Evolutionary conservation across 2,888 invertebrate species (phyloP).

Genomic region (Clivina fossor): DNA sequence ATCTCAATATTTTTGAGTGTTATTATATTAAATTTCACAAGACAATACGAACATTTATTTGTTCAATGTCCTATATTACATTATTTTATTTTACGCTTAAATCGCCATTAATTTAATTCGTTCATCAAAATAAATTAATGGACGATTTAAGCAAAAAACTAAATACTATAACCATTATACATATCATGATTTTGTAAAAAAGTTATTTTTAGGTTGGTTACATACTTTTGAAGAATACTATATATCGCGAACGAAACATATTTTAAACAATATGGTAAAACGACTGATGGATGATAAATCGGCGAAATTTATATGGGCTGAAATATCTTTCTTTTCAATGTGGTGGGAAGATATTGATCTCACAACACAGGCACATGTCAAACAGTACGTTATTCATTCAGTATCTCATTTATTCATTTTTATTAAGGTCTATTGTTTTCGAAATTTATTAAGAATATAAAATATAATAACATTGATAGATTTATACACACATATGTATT

Average conservation of each 20-base stretch:
- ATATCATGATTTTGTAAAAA: not conserved
- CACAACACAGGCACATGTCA: slow-evolving; percentile 61
- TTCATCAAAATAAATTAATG: slow-evolving; percentile 1
- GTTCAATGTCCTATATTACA: too few relatives aligned
- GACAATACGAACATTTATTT: too few relatives aligned
- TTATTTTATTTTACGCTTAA: too few relatives aligned
- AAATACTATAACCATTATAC: slow-evolving; percentile 1
- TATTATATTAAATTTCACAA: too few relatives aligned
- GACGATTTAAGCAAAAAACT: too few relatives aligned
- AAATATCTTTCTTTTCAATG: slow-evolving; percentile 88
- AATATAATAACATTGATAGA: too few relatives aligned
- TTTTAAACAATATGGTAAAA: slow-evolving; percentile 86
- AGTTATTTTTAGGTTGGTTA: slow-evolving; percentile 74
- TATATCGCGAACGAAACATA: slow-evolving; percentile 81
- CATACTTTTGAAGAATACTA: slow-evolving; percentile 97
- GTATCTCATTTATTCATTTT: too few relatives aligned
- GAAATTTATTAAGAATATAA: too few relatives aligned
- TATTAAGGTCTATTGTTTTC: too few relatives aligned
- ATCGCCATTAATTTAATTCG: not conserved
- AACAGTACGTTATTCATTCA: slow-evolving; percentile 55
- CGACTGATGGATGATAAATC: slow-evolving; percentile 76
- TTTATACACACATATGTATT: too few relatives aligned
- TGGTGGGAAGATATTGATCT: slow-evolving; percentile 85
- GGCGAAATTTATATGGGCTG: slow-evolving; percentile 97
- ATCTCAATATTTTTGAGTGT: too few relatives aligned